Conservation (phyloP, 2,113 vertebrate genomes). For the Macquaria australasica region DNA sequence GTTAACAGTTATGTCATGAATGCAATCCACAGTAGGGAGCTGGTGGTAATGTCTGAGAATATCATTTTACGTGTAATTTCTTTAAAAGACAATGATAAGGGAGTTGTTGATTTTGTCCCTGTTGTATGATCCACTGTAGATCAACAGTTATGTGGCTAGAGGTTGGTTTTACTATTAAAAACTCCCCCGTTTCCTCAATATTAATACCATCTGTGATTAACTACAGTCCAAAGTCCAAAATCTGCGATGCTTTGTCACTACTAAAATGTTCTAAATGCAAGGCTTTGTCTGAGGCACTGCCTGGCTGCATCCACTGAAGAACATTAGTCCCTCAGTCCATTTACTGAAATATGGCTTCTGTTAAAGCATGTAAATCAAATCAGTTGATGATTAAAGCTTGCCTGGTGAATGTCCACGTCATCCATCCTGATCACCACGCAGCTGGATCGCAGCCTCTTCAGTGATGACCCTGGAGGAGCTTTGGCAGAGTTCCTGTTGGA, state of each 20-base stretch:
- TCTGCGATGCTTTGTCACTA: background rate
- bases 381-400: slow-evolving; percentile 53
- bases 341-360: slow-evolving; percentile 8
- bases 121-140: background rate
- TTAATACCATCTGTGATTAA: background rate
- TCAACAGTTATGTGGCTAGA: background rate
- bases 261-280: background rate
- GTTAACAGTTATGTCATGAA: background rate
- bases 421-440: slow-evolving; percentile 93
- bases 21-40: background rate
- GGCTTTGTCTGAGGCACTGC: background rate
- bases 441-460: slow-evolving; percentile 93
- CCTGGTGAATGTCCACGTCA: slow-evolving; percentile 96
- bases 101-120: background rate
- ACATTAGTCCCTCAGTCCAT: slow-evolving; percentile 3
- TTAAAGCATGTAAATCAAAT: slow-evolving; percentile 48
- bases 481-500: slow-evolving; percentile 71
- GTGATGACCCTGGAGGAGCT: slow-evolving; percentile 68
- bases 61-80: background rate
- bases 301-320: background rate
- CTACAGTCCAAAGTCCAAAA: background rate
- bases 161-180: background rate
- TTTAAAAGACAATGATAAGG: background rate
- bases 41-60: background rate
- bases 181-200: background rate